phyloP scores from a whole-genome alignment of 2,888 invertebrate genomes.

The Amphipoea oculea region DNA sequence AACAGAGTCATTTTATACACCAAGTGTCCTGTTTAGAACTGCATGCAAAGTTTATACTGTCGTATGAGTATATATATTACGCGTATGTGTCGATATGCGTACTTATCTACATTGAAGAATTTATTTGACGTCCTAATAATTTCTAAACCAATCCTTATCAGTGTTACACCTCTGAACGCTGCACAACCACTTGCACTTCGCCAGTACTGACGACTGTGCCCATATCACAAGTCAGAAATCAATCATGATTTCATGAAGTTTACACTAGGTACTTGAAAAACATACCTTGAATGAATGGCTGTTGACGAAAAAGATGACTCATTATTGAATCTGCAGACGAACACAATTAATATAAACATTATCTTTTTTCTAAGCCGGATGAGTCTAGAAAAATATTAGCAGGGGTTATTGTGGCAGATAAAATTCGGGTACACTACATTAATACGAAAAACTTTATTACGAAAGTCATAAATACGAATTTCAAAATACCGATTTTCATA shows the following conservation, averaged over 20 bases:
- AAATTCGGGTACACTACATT: too few species aligned
- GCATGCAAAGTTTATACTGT: neutral
- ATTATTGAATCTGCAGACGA: slow-evolving; percentile 27
- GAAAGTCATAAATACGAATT: too few species aligned
- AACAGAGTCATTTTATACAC: slow-evolving; percentile 35
- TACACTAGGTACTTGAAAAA: neutral
- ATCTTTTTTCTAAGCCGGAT: slow-evolving; percentile 2
- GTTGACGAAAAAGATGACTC: slow-evolving; percentile 26
- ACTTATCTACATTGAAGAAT: neutral
- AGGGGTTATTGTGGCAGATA: too few species aligned
- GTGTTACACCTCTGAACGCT: neutral
- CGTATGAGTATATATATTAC: neutral
- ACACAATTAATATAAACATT: slow-evolving; percentile 21
- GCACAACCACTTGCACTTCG: neutral
- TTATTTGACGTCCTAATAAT: neutral
- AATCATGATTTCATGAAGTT: neutral
- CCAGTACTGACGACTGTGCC: neutral
- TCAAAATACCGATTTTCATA: too few species aligned
- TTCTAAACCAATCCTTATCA: neutral
- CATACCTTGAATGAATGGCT: slow-evolving; percentile 20
- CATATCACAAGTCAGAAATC: neutral
- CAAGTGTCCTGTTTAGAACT: slow-evolving; percentile 46
- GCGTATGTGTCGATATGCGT: neutral
- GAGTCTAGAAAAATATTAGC: slow-evolving; percentile 4
- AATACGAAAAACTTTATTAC: too few species aligned